phyloP scores from a whole-genome alignment of 2,888 invertebrate genomes.

The Xestia sexstrigata region DNA sequence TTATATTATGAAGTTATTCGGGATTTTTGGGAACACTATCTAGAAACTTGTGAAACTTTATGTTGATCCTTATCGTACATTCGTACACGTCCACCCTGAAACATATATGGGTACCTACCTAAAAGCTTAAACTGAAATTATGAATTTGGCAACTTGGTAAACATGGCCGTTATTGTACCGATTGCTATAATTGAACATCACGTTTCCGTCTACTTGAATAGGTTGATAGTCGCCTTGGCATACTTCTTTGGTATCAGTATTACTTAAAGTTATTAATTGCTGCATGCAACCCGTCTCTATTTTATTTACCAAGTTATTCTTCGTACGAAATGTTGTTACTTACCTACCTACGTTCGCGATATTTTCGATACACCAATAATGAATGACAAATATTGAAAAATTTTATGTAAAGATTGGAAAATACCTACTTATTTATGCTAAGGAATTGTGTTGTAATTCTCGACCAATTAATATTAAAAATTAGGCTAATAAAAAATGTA shows the following conservation, averaged over 20 bases:
- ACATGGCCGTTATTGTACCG: constrained; percentile 73
- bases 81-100: constrained; percentile 21
- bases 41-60: constrained; percentile 10
- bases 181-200: constrained; percentile 83
- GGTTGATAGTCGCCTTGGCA: constrained; percentile 85
- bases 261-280: constrained; percentile 72
- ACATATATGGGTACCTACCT: not conserved
- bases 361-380: constrained; percentile 12
- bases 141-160: constrained; percentile 76
- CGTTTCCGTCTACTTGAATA: constrained; percentile 83
- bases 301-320: constrained; percentile 38
- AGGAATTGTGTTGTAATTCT: constrained; percentile 40
- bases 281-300: constrained; percentile 60
- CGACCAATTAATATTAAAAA: constrained; percentile 44
- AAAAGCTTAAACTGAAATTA: constrained; percentile 26
- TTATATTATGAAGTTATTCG: constrained; percentile 5
- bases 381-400: not conserved
- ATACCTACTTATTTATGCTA: no score
- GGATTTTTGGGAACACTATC: not conserved
- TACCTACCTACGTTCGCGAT: constrained; percentile 18
- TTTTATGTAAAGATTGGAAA: not conserved
- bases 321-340: constrained; percentile 22
- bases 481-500: constrained; percentile 45
- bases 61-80: constrained; percentile 15
- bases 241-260: constrained; percentile 83